These are phyloP conservation scores for Watsonalla binaria DNA, from an alignment of 2,888 invertebrate species.

Conservation along the genomic window DNA sequence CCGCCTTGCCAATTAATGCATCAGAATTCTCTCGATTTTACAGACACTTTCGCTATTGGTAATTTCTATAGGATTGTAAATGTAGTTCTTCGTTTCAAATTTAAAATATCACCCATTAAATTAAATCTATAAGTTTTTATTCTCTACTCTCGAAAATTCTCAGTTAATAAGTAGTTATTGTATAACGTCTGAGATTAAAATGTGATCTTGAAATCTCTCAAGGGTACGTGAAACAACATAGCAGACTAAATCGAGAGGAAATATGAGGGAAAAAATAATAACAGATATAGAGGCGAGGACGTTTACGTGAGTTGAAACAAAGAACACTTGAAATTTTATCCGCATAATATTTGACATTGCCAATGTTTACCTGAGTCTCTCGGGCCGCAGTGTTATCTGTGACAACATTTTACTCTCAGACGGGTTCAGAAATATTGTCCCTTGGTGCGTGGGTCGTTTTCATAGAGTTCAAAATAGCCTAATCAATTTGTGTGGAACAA, in stretches of 20 bases:
- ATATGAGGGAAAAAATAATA: constrained; percentile 18
- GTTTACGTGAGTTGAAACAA: constrained; percentile 36
- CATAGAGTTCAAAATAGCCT: constrained; percentile 54
- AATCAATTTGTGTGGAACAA: constrained; percentile 62
- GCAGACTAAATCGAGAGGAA: constrained; percentile 8
- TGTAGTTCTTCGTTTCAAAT: no score
- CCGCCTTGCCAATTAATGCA: constrained; percentile 5
- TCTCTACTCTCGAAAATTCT: no score
- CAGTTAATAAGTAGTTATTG: no score
- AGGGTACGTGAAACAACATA: background rate
- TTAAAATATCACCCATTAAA: no score
- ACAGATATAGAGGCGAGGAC: constrained; percentile 23
- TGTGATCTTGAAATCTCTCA: background rate
- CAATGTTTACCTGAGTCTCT: constrained; percentile 58
- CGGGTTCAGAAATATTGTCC: constrained; percentile 40
- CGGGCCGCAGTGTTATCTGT: constrained; percentile 58
- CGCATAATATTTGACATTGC: constrained; percentile 64
- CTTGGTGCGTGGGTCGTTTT: constrained; percentile 35
- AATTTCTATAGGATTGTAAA: background rate
- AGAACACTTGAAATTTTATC: constrained; percentile 61
- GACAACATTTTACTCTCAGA: constrained; percentile 46
- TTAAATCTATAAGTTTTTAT: no score
- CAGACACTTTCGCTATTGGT: background rate
- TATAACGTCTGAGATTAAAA: no score
- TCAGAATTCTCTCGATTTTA: background rate